phyloP scores from a whole-genome alignment of 2,113 vertebrate genomes.

The Calonectris borealis region DNA sequence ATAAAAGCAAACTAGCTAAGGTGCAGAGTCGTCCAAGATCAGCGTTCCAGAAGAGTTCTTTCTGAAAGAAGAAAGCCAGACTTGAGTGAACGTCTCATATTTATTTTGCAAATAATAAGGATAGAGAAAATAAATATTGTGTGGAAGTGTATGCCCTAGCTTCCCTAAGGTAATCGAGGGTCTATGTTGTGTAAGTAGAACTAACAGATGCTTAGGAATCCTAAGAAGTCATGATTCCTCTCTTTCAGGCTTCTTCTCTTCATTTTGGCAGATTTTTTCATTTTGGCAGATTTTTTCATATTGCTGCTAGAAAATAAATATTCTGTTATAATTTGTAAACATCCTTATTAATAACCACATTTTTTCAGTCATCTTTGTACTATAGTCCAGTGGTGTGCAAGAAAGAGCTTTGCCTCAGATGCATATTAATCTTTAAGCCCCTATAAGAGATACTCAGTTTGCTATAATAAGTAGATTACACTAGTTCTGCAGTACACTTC shows the following conservation, averaged over 20 bases:
- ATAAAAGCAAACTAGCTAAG: conserved; percentile 12
- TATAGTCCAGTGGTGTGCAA: not conserved
- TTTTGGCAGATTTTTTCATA: not conserved
- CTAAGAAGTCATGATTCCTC: not conserved
- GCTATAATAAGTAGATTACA: not conserved
- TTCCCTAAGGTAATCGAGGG: not conserved
- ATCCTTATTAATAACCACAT: not conserved
- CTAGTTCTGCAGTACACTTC: not conserved
- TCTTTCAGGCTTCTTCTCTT: not conserved
- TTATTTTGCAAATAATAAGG: conserved; percentile 16
- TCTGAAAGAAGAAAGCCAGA: not conserved
- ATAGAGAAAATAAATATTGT: conserved; percentile 1
- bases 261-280: not conserved
- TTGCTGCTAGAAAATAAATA: not conserved
- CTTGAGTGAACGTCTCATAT: not conserved
- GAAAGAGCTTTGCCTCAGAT: not conserved
- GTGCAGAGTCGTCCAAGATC: not conserved
- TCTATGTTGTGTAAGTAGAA: not conserved
- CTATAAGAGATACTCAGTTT: not conserved
- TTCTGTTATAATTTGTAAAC: not conserved
- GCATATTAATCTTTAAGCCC: not conserved
- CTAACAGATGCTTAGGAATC: not conserved
- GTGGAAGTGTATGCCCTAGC: not conserved
- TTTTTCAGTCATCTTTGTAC: not conserved
- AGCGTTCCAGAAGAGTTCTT: not conserved